Evolutionary conservation across 2,797 vertebrate species (phyloP).

Genomic region (Poeciliopsis gracilis): DNA sequence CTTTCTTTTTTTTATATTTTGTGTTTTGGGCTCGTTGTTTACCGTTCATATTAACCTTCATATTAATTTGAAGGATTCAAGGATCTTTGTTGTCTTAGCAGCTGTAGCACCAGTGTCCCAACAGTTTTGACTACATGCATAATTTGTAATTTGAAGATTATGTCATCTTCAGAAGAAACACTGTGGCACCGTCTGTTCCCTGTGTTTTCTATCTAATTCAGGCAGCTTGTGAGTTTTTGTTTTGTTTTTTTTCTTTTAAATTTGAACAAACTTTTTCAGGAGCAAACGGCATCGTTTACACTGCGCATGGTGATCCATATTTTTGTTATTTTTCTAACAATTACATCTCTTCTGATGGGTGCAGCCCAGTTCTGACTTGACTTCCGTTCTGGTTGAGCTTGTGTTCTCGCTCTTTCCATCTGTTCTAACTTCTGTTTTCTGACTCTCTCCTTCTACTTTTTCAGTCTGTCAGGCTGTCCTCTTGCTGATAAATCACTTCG

Average conservation of each 20-base stretch:
- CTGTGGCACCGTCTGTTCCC: not conserved
- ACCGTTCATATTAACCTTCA: not conserved
- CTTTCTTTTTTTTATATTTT: too few species aligned
- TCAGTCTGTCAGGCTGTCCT: constrained; percentile 99
- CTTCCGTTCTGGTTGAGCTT: constrained; percentile 52
- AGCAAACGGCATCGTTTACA: not conserved
- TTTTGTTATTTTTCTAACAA: not conserved
- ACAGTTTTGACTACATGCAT: not conserved
- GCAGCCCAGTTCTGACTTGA: constrained; percentile 36
- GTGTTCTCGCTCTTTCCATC: constrained; percentile 23
- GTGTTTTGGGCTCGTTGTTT: not conserved
- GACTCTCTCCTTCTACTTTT: constrained; percentile 68
- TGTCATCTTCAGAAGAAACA: not conserved
- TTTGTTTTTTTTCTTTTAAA: not conserved
- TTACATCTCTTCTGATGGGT: not conserved
- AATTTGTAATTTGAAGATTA: not conserved
- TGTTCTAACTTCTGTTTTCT: constrained; percentile 62
- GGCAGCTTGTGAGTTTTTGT: not conserved
- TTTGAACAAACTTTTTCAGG: not conserved
- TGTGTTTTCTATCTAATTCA: not conserved
- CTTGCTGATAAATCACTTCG: constrained; percentile 99
- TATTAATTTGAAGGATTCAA: too few species aligned
- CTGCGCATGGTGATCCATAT: not conserved
- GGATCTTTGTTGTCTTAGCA: too few species aligned
- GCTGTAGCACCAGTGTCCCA: too few species aligned